Conservation (phyloP, 2,113 vertebrate species). For the Gasterosteus nipponicus region DNA sequence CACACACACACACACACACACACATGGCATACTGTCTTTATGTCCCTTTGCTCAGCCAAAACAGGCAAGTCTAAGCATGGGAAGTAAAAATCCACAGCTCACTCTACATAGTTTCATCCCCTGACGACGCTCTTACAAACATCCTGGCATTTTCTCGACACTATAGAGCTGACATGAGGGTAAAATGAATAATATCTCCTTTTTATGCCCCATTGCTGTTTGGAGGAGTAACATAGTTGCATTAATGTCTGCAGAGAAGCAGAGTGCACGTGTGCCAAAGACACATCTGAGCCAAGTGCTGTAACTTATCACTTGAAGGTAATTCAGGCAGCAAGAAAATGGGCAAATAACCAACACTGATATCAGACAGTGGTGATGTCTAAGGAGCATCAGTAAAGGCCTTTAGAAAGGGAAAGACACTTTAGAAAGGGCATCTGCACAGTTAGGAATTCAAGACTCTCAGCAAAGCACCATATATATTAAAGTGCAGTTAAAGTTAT, state of each 20-base stretch:
- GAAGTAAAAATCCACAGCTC: constrained; percentile 14
- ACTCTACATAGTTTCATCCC: constrained; percentile 44
- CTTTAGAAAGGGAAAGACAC: constrained; percentile 43
- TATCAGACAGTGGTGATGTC: constrained; percentile 15
- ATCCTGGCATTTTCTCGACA: constrained; percentile 34
- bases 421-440: constrained; percentile 42
- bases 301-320: constrained; percentile 25
- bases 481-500: constrained; percentile 61
- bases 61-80: constrained; percentile 54
- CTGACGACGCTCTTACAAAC: constrained; percentile 23
- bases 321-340: constrained; percentile 18
- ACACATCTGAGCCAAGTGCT: constrained; percentile 36
- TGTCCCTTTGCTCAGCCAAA: constrained; percentile 23
- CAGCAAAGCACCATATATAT: constrained; percentile 46
- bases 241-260: constrained; percentile 17
- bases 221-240: constrained; percentile 17
- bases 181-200: constrained; percentile 20
- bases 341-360: constrained; percentile 2
- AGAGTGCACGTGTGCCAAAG: not conserved
- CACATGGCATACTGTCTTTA: constrained; percentile 17
- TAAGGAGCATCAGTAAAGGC: constrained; percentile 24
- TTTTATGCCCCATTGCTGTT: constrained; percentile 17
- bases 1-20: constrained; percentile 16
- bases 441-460: constrained; percentile 57
- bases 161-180: constrained; percentile 12